Percentiles rank a stretch among this genome's conserved stretches.
Evolutionary conservation across 2,113 vertebrate species (phyloP).

Genomic region (Carassius auratus): DNA sequence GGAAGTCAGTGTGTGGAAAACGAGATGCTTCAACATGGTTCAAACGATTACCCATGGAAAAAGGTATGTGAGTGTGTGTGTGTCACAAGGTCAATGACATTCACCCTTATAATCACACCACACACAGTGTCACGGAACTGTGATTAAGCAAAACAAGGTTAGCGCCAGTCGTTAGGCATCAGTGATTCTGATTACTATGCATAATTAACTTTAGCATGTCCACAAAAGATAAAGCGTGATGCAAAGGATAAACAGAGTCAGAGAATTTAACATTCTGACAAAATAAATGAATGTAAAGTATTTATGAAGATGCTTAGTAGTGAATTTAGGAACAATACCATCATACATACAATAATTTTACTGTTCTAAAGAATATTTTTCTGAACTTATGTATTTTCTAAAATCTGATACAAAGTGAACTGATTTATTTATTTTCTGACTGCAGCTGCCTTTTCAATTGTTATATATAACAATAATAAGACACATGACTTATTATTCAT

Average conservation of each 20-base stretch:
- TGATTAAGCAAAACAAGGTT: constrained; percentile 56
- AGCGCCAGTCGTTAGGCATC: constrained; percentile 65
- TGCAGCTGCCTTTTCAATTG: neutral
- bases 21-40: neutral
- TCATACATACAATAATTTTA: neutral
- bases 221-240: constrained; percentile 37
- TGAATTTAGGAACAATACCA: neutral
- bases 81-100: constrained; percentile 21
- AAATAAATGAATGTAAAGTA: neutral
- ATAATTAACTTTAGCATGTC: constrained; percentile 49
- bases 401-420: too few relatives aligned
- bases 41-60: neutral
- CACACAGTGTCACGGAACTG: constrained; percentile 1
- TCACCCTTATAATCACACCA: constrained; percentile 25
- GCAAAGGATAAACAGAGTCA: constrained; percentile 5
- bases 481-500: neutral
- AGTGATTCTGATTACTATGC: constrained; percentile 40
- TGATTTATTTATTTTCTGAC: neutral
- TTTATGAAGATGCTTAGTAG: neutral
- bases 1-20: neutral
- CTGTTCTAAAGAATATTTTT: neutral
- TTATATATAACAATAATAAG: neutral
- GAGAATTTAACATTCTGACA: neutral
- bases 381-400: neutral
- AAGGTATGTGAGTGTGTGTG: neutral